Evolutionary conservation across 2,888 invertebrate genomes (phyloP).

Genomic region (Apantesis nais): DNA sequence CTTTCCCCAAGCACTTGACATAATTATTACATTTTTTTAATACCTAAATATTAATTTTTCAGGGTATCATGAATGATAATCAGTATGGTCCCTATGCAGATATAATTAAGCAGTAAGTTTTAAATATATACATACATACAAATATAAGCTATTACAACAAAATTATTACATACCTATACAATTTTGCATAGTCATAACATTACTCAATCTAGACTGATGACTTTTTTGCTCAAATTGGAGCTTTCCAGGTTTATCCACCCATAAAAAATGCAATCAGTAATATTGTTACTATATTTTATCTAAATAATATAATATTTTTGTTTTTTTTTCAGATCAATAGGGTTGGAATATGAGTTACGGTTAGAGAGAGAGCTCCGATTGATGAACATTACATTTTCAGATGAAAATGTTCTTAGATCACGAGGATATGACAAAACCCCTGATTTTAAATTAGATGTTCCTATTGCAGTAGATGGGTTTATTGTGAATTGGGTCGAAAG

Average conservation of each 20-base stretch:
- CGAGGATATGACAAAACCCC: conserved; percentile 98
- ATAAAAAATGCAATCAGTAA: too few relatives aligned
- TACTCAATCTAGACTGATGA: too few relatives aligned
- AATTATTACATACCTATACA: too few relatives aligned
- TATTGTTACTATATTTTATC: too few relatives aligned
- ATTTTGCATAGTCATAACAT: too few relatives aligned
- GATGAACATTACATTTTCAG: conserved; percentile 82
- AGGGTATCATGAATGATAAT: conserved; percentile 93
- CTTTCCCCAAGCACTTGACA: background rate
- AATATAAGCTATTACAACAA: too few relatives aligned
- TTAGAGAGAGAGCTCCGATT: conserved; percentile 86
- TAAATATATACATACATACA: background rate
- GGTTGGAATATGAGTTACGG: conserved; percentile 94
- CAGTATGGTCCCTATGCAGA: conserved; percentile 94
- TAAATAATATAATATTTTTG: background rate
- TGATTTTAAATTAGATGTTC: conserved; percentile 95
- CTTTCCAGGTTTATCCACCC: too few relatives aligned
- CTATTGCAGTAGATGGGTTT: conserved; percentile 93
- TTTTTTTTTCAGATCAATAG: conserved; percentile 88
- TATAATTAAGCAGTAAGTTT: conserved; percentile 90
- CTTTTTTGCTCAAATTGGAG: too few relatives aligned
- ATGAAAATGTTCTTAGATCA: conserved; percentile 92
- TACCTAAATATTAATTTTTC: conserved; percentile 57
- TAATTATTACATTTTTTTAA: background rate
- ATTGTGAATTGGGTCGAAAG: conserved; percentile 98